Evolutionary conservation across 2,888 invertebrate species (phyloP), one percentile per base, ranked within the genome.

Genomic region (Fragum fragum): DNA sequence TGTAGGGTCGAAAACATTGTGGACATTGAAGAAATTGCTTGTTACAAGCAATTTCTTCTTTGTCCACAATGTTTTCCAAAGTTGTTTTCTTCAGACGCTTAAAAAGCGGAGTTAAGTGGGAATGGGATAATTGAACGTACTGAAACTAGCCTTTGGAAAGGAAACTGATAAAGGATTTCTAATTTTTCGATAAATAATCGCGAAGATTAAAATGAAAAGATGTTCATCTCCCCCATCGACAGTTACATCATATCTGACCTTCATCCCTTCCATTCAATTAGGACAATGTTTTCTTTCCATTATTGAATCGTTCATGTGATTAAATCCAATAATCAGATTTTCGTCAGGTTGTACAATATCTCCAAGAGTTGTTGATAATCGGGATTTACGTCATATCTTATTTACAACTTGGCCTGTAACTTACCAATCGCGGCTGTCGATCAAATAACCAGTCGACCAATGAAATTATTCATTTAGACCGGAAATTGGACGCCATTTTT

Each of bases 311-410:
- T 21, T 66, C 66, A 42, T 66, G 66, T 42, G 66, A 66, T 66
- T 66, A 66, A 66, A 66, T 66, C 66, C 66, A 66, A 66, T 66
- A 42, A 66, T 11, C n/a, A 21, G 66, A 66, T 66, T 66, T 66
- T 21, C 26, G 36, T 18, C 36, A 23, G 21, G 7, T 66, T 63
- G 66, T 66, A 42, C 11, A 47, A 47, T n/a, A 47, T 18, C 47
- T 66, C 23, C 61, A 61, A 61, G 32, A 1, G 42, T 42, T 66
- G 42, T 23, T 21, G 42, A 42, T 66, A 66, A 66, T 66, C 66
- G 42, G 9, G 3, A 23, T 14, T 42, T 66, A 7, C 42, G 7
- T 6, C 42, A 42, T 42, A 18, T 42, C n/a, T 42, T n/a, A 42
- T 66, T 66, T 39, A 21, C 66, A 42, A 66, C 21, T 21, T 42